Evolutionary conservation across 2,113 vertebrate genomes (phyloP).

Genomic region (Percopsis transmontana): DNA sequence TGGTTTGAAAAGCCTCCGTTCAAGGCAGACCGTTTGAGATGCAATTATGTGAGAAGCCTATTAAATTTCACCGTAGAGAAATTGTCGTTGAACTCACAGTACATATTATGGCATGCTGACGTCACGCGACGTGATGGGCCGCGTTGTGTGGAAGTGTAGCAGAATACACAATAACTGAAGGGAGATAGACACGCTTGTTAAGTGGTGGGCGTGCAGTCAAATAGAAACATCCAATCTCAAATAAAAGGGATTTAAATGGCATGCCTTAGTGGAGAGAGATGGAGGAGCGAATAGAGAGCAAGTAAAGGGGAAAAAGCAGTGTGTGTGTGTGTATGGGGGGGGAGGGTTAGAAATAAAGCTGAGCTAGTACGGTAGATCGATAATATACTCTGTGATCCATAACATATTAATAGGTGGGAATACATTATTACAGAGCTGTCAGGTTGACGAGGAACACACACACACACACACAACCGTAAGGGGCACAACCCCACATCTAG

Average conservation of each 20-base stretch:
- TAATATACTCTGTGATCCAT: slow-evolving; percentile 60
- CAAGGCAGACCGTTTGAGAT: too few species aligned
- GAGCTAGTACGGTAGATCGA: slow-evolving; percentile 48
- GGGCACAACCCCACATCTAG: slow-evolving; percentile 56
- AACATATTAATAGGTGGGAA: slow-evolving; percentile 66
- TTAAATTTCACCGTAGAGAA: too few species aligned
- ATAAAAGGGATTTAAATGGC: background rate
- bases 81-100: background rate
- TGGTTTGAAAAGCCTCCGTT: too few species aligned
- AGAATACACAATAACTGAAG: background rate
- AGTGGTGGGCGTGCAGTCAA: background rate
- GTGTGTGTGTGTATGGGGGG: slow-evolving; percentile 1
- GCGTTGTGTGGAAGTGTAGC: background rate
- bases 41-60: too few species aligned
- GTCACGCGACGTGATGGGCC: background rate
- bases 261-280: slow-evolving; percentile 1
- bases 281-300: slow-evolving; percentile 10
- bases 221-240: background rate
- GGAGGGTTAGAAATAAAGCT: slow-evolving; percentile 30
- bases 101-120: background rate
- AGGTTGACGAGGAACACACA: slow-evolving; percentile 40
- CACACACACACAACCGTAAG: slow-evolving; percentile 40
- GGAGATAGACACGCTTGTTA: background rate
- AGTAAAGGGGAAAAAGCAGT: background rate
- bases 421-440: slow-evolving; percentile 68